Conservation (phyloP, 2,888 invertebrate species). For the Cheilosia soror region DNA sequence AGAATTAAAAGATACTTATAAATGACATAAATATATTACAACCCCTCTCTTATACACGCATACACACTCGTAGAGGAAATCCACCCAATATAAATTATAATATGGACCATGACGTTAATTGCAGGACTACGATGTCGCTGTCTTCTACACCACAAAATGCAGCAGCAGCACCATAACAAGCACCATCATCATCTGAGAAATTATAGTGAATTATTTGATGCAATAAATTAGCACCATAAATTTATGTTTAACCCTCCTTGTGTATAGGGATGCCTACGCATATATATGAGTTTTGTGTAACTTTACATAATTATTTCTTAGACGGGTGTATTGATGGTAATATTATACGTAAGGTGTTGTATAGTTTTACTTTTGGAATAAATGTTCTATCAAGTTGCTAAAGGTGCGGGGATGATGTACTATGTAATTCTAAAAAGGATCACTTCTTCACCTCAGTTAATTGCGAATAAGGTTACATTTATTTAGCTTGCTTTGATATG, state of each 20-base stretch:
- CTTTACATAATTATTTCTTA: constrained; percentile 33
- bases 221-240: constrained; percentile 81
- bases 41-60: constrained; percentile 18
- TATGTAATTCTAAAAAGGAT: too few species aligned
- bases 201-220: constrained; percentile 79
- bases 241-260: constrained; percentile 78
- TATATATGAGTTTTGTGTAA: constrained; percentile 39
- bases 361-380: constrained; percentile 6
- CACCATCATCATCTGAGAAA: constrained; percentile 65
- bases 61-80: constrained; percentile 27
- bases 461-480: too few species aligned
- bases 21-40: constrained; percentile 56
- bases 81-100: constrained; percentile 74
- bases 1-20: constrained; percentile 30
- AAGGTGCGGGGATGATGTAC: not conserved
- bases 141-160: constrained; percentile 56
- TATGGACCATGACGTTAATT: constrained; percentile 77
- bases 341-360: constrained; percentile 7
- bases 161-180: constrained; percentile 51
- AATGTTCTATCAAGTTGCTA: not conserved
- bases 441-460: too few species aligned
- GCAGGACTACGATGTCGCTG: constrained; percentile 66
- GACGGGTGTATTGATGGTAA: not conserved
- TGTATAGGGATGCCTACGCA: not conserved
- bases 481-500: too few species aligned